Conservation (phyloP, 2,888 invertebrate genomes). For the Chrysolina americana region DNA sequence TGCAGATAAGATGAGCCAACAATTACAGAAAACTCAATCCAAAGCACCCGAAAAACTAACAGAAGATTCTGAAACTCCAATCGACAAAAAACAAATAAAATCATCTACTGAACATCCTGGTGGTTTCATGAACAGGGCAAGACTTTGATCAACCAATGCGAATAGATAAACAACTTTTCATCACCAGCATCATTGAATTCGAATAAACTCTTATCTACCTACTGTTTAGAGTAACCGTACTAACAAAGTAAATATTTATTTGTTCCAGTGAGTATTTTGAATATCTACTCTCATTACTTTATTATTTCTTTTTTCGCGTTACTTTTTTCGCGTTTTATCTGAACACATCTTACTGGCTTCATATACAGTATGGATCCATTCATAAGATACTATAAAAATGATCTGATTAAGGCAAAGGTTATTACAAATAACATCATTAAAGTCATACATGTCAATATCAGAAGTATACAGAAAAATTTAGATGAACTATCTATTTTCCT, state of each 20-base stretch:
- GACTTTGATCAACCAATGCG: constrained; percentile 12
- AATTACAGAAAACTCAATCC: too few relatives aligned
- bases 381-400: constrained; percentile 2
- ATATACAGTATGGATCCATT: too few relatives aligned
- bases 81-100: background rate
- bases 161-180: constrained; percentile 22
- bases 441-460: constrained; percentile 20
- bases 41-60: background rate
- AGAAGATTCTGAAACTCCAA: background rate
- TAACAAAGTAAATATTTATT: constrained; percentile 17
- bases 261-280: background rate
- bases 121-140: constrained; percentile 14
- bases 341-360: constrained; percentile 1
- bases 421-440: background rate
- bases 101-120: constrained; percentile 4
- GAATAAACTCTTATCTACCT: constrained; percentile 14
- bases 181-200: constrained; percentile 8
- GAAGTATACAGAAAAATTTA: constrained; percentile 18
- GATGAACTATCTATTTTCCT: constrained; percentile 10
- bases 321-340: background rate
- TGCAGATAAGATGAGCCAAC: too few relatives aligned
- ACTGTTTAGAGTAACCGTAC: constrained; percentile 11
- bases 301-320: too few relatives aligned
- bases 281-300: constrained; percentile 9
- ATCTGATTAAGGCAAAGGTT: constrained; percentile 5